A percentile compares a stretch with the other conserved stretches of the same genome.
Conservation (phyloP, 2,797 vertebrate genomes). For the Phoebastria nigripes region DNA sequence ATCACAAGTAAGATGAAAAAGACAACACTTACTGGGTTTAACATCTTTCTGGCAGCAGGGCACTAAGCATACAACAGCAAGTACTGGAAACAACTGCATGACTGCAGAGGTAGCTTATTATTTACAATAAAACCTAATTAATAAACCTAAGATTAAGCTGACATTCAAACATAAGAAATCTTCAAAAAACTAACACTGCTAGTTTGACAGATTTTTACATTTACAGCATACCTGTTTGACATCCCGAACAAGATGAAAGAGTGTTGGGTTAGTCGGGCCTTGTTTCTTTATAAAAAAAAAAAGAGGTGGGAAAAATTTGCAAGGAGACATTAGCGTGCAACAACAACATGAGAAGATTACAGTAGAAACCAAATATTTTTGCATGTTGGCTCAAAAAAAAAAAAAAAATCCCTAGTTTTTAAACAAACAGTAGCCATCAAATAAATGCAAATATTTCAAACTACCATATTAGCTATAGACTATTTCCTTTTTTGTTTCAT, state of each 20-base stretch:
- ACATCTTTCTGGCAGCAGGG: not conserved
- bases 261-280: slow-evolving; percentile 90
- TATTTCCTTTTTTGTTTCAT: not conserved
- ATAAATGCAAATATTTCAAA: not conserved
- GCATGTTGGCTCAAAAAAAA: not conserved
- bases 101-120: not conserved
- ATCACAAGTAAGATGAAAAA: not conserved
- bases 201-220: not conserved
- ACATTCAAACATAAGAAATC: not conserved
- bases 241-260: slow-evolving; percentile 93
- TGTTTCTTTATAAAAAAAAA: slow-evolving; percentile 84
- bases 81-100: not conserved
- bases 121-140: not conserved
- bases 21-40: not conserved
- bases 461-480: not conserved
- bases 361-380: not conserved
- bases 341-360: not conserved
- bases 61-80: not conserved
- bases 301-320: not conserved
- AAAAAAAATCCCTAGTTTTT: not conserved
- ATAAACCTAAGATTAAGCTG: not conserved
- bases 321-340: not conserved
- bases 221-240: slow-evolving; percentile 89
- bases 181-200: not conserved
- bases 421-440: not conserved